These are phyloP conservation scores for Musca vetustissima DNA, from an alignment of 1,140 invertebrate species.

Conservation along the genomic window DNA sequence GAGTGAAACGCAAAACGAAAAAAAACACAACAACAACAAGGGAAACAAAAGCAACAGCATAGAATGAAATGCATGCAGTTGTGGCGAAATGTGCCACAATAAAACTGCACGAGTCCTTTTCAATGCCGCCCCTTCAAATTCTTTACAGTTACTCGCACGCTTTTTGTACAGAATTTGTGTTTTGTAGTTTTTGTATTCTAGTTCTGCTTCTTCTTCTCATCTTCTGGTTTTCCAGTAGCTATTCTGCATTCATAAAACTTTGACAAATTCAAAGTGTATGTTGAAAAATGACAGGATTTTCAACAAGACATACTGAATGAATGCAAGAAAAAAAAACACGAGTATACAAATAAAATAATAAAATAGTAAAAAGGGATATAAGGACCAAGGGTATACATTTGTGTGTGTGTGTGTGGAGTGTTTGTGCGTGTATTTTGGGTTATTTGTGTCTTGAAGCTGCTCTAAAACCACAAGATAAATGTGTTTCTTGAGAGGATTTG, in stretches of 20 bases:
- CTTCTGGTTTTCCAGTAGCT: background rate
- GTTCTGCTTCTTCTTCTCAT: background rate
- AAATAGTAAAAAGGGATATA: too few relatives aligned
- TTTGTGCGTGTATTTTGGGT: background rate
- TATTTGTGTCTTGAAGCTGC: background rate
- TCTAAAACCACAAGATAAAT: constrained; percentile 16
- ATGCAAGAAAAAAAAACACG: background rate
- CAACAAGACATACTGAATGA: background rate
- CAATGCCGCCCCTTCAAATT: background rate
- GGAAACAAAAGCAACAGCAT: background rate
- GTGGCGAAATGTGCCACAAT: constrained; percentile 8
- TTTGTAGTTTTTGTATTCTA: too few relatives aligned
- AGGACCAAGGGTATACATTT: too few relatives aligned
- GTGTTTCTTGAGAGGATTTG: constrained; percentile 19
- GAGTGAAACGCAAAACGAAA: background rate
- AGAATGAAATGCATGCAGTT: constrained; percentile 9
- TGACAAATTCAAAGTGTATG: constrained; percentile 22
- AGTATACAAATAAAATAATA: background rate
- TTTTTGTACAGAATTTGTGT: background rate
- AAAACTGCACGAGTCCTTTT: constrained; percentile 16
- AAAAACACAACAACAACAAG: too few relatives aligned
- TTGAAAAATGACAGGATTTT: constrained; percentile 23
- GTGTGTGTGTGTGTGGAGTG: background rate
- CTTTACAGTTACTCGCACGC: background rate
- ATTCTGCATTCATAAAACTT: constrained; percentile 16